Percentiles rank a stretch among this genome's conserved stretches.
phyloP scores from a whole-genome alignment of 2,888 invertebrate genomes.

The Ochropacha duplaris region DNA sequence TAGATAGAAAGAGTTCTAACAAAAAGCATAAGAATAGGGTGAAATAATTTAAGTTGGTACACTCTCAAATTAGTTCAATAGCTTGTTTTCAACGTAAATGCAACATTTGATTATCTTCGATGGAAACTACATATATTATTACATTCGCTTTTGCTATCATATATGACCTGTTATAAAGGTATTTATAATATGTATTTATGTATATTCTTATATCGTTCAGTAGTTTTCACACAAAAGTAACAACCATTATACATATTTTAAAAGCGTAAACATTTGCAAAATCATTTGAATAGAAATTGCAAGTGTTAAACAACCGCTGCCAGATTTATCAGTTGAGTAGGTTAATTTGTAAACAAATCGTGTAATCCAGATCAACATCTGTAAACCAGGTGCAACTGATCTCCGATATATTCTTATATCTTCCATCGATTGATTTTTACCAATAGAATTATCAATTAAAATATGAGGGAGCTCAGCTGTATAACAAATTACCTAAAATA shows the following conservation, averaged over 20 bases:
- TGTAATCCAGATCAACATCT: slow-evolving; percentile 1
- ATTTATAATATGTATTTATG: background rate
- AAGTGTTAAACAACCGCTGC: background rate
- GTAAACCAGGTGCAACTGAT: background rate
- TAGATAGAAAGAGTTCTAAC: too few species aligned
- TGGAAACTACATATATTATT: too few species aligned
- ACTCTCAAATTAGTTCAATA: too few species aligned
- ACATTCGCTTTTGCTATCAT: background rate
- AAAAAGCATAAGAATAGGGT: too few species aligned
- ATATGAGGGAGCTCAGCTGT: too few species aligned
- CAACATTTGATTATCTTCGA: too few species aligned
- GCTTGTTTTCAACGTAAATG: too few species aligned
- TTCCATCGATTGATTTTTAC: background rate
- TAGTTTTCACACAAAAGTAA: background rate
- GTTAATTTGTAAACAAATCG: slow-evolving; percentile 1
- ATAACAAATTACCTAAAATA: too few species aligned
- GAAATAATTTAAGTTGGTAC: too few species aligned
- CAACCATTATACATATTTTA: background rate
- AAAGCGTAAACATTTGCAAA: too few species aligned
- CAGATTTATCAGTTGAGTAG: slow-evolving; percentile 4
- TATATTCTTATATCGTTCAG: background rate
- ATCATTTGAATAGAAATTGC: background rate
- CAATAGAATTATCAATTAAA: background rate
- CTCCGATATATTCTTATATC: background rate
- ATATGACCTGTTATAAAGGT: too few species aligned